phyloP scores from a whole-genome alignment of 2,888 invertebrate species.

The Lithophane semibrunnea region DNA sequence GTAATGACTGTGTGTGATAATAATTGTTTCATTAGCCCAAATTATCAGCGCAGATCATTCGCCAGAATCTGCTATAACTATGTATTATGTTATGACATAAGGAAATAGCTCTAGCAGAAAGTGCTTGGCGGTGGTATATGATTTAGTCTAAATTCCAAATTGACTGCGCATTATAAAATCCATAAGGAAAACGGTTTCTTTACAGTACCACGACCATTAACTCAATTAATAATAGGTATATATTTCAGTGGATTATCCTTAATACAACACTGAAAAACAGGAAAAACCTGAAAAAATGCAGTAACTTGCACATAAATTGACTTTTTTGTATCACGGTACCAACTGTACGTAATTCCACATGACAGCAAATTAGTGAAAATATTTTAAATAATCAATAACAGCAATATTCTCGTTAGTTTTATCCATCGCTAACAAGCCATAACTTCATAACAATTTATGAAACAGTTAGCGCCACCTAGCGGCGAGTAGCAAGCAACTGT shows the following conservation, averaged over 20 bases:
- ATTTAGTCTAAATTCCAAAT: constrained; percentile 16
- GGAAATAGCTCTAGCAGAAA: constrained; percentile 35
- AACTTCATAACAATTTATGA: not conserved
- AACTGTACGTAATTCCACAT: not conserved
- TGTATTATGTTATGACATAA: constrained; percentile 4
- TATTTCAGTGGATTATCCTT: constrained; percentile 26
- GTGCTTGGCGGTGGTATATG: constrained; percentile 9
- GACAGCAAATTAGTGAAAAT: not conserved
- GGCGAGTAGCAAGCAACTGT: constrained; percentile 36
- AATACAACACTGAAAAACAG: constrained; percentile 33
- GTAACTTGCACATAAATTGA: not conserved
- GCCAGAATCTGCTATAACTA: not conserved
- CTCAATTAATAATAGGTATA: constrained; percentile 21
- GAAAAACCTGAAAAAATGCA: not conserved
- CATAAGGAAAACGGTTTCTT: constrained; percentile 45
- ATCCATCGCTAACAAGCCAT: not conserved
- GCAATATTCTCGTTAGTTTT: not conserved
- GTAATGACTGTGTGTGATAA: too few relatives aligned
- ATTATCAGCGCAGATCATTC: not conserved
- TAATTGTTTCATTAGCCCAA: not conserved
- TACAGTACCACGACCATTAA: constrained; percentile 12
- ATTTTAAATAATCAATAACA: not conserved
- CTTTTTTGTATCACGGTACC: not conserved
- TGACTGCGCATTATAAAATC: constrained; percentile 7
- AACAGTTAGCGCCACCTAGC: constrained; percentile 58